These are phyloP conservation scores for Bubo scandiacus DNA, from an alignment of 2,113 vertebrate species.

Conservation along the genomic window DNA sequence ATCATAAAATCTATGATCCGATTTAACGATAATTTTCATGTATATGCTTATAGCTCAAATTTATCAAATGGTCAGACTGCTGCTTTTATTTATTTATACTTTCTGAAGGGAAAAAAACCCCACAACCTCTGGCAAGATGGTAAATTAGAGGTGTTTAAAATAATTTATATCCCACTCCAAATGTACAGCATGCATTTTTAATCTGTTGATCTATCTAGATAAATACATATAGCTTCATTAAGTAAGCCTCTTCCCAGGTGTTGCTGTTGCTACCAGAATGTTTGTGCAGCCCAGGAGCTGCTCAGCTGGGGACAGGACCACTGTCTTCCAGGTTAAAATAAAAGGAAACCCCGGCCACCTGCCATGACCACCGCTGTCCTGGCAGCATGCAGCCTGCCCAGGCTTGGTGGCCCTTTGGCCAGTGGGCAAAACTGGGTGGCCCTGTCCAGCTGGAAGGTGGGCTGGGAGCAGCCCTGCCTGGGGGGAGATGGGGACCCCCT, in stretches of 20 bases:
- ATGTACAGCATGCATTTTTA: neutral
- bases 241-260: neutral
- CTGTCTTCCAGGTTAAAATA: neutral
- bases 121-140: neutral
- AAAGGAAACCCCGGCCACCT: neutral
- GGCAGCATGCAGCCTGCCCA: fast-evolving
- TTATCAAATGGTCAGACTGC: neutral
- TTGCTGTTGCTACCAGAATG: neutral
- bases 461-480: neutral
- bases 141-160: neutral
- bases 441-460: neutral
- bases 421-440: fast-evolving
- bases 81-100: neutral
- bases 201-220: neutral
- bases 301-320: neutral
- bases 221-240: neutral
- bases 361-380: neutral
- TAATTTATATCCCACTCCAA: neutral
- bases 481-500: neutral
- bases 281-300: neutral
- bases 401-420: fast-evolving
- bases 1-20: neutral
- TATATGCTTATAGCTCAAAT: neutral
- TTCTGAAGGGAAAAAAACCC: neutral
- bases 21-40: neutral